Percentiles rank a stretch among this genome's conserved stretches.
phyloP scores from a whole-genome alignment of 2,888 invertebrate species.

The Esperia sulphurella region DNA sequence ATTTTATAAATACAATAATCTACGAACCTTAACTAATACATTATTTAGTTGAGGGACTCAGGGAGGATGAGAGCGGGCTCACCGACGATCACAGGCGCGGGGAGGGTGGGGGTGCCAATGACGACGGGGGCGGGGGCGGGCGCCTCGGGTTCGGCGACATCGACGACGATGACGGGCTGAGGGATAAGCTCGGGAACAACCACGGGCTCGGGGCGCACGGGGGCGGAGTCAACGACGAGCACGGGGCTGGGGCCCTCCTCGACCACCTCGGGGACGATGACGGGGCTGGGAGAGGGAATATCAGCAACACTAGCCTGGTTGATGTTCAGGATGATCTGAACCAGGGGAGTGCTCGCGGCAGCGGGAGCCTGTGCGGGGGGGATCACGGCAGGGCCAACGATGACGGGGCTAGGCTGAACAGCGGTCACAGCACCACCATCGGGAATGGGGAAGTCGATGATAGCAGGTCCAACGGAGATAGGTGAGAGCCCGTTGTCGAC shows the following conservation, averaged over 20 bases:
- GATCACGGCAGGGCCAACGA: slow-evolving; percentile 5
- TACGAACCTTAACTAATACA: neutral
- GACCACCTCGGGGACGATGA: slow-evolving; percentile 28
- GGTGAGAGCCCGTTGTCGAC: too few species aligned
- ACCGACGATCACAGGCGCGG: slow-evolving; percentile 13
- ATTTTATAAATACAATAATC: slow-evolving; percentile 7
- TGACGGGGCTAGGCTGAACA: slow-evolving; percentile 4
- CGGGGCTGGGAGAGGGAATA: slow-evolving; percentile 13
- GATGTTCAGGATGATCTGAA: slow-evolving; percentile 15
- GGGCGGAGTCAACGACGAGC: slow-evolving; percentile 14
- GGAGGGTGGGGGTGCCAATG: slow-evolving; percentile 6
- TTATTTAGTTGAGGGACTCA: slow-evolving; percentile 36
- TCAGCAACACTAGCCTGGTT: slow-evolving; percentile 7
- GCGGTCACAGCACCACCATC: slow-evolving; percentile 10
- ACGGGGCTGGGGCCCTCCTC: slow-evolving; percentile 30
- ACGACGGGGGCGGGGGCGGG: neutral
- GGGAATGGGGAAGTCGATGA: slow-evolving; percentile 16
- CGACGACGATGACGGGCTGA: slow-evolving; percentile 7
- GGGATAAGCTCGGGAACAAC: slow-evolving; percentile 17
- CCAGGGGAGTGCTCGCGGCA: slow-evolving; percentile 10
- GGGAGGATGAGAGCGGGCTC: slow-evolving; percentile 21
- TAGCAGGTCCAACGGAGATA: slow-evolving; percentile 14
- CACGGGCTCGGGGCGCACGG: slow-evolving; percentile 11
- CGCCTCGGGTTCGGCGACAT: slow-evolving; percentile 20
- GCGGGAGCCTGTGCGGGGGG: slow-evolving; percentile 9